Conservation (phyloP, 2,113 vertebrate genomes). For the Engystomops pustulosus region DNA sequence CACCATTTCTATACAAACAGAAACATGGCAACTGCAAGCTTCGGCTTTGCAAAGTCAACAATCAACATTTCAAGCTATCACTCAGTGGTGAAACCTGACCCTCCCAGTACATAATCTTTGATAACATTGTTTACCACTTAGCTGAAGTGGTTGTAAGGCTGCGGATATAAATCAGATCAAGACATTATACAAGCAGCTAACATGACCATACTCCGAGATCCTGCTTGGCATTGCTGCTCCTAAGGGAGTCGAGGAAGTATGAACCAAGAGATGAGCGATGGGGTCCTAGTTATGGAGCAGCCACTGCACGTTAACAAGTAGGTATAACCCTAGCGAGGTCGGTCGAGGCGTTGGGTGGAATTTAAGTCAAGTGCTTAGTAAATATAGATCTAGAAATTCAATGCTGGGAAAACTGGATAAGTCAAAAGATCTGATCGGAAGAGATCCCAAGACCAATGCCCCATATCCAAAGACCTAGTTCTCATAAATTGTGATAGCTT, state of each 20-base stretch:
- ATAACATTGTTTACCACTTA: conserved; percentile 62
- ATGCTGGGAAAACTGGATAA: background rate
- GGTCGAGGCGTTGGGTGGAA: background rate
- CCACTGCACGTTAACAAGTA: conserved; percentile 18
- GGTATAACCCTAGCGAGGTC: background rate
- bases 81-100: conserved; percentile 52
- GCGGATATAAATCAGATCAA: conserved; percentile 59
- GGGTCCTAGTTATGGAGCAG: conserved; percentile 39
- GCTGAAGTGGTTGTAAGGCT: conserved; percentile 54
- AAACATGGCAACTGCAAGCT: conserved; percentile 58
- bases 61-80: conserved; percentile 59
- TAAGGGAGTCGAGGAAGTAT: background rate
- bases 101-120: conserved; percentile 30
- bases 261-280: background rate
- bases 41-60: conserved; percentile 64
- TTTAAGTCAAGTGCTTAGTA: background rate
- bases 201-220: conserved; percentile 7
- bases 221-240: background rate
- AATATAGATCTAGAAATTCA: background rate
- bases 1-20: conserved; percentile 60
- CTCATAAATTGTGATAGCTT: no score
- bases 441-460: no score
- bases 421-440: no score
- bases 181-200: conserved; percentile 51
- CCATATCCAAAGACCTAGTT: no score